These are phyloP conservation scores for Tarsius wallacei DNA, from an alignment of 2,797 vertebrate species.

Conservation along the genomic window DNA sequence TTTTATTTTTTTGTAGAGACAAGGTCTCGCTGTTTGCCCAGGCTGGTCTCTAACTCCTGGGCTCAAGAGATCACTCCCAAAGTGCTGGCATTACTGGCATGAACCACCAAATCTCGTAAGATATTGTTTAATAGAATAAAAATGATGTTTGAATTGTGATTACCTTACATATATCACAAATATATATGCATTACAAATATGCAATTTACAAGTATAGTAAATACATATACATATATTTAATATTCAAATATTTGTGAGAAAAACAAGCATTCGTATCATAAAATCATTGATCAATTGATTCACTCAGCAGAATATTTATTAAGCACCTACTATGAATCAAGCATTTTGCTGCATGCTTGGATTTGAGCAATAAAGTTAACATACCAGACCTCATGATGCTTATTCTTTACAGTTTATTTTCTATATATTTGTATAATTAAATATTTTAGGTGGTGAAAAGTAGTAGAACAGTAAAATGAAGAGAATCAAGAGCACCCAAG, in stretches of 20 bases:
- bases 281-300: neutral
- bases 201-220: neutral
- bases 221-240: neutral
- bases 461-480: neutral
- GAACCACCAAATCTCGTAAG: neutral
- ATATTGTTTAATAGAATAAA: neutral
- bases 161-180: too few relatives aligned
- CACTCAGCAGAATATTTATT: neutral
- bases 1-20: too few relatives aligned
- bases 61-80: too few relatives aligned
- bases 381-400: neutral
- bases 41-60: too few relatives aligned
- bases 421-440: neutral
- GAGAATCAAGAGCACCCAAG: neutral
- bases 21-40: too few relatives aligned
- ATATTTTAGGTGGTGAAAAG: neutral
- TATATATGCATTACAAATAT: too few relatives aligned
- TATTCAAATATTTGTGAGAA: neutral
- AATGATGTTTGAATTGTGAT: neutral
- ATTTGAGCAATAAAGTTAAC: conserved; percentile 8
- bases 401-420: neutral
- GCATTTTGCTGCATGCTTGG: neutral
- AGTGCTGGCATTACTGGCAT: too few relatives aligned
- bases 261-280: neutral
- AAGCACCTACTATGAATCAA: neutral